Conservation (phyloP, 2,113 vertebrate species). For the Bucco capensis region DNA sequence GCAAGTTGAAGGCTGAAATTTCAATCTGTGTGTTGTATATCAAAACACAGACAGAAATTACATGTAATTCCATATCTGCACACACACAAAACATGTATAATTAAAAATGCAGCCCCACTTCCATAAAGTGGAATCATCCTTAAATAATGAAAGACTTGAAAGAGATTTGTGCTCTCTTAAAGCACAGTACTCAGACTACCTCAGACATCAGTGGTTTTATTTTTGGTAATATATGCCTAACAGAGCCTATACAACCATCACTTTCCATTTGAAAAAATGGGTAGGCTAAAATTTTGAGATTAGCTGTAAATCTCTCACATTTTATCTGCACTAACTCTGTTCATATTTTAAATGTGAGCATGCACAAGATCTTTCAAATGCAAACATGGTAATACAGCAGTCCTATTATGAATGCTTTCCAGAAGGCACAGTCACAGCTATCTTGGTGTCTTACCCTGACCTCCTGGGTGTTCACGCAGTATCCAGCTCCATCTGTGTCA, state of each 20-base stretch:
- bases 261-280: not conserved
- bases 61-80: not conserved
- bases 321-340: not conserved
- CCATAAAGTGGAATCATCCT: not conserved
- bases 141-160: not conserved
- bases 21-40: not conserved
- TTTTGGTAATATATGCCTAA: not conserved
- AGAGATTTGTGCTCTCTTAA: not conserved
- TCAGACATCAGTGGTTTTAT: not conserved
- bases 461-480: not conserved
- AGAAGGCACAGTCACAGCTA: not conserved
- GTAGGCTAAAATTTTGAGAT: not conserved
- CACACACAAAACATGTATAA: not conserved
- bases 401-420: not conserved
- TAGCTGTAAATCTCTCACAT: not conserved
- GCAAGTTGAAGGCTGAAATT: constrained; percentile 39
- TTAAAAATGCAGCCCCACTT: not conserved
- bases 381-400: not conserved
- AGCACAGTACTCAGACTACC: not conserved
- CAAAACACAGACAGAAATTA: not conserved
- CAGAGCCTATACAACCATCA: not conserved
- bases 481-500: not conserved
- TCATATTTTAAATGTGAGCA: not conserved
- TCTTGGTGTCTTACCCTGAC: not conserved
- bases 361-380: not conserved